Percentiles rank a stretch among this genome's conserved stretches.
phyloP scores from a whole-genome alignment of 2,888 invertebrate species.

The Andrena fulva region DNA sequence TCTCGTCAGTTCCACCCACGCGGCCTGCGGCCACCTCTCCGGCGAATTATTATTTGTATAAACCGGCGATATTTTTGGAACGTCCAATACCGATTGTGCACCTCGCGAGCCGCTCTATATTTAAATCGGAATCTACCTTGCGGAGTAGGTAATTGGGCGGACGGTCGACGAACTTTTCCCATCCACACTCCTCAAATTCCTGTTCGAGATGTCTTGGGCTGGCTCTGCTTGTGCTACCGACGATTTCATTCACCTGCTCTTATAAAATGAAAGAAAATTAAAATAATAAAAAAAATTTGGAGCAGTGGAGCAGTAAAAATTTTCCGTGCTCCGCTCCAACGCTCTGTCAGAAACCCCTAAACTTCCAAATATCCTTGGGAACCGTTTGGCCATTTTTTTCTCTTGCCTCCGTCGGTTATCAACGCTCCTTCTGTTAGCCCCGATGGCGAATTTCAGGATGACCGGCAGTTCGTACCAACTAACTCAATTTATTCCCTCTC shows the following conservation, averaged over 20 bases:
- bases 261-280: too few relatives aligned
- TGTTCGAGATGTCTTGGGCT: neutral
- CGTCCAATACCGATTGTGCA: constrained; percentile 65
- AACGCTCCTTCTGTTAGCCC: constrained; percentile 14
- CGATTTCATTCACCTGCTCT: neutral
- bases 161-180: constrained; percentile 58
- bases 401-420: neutral
- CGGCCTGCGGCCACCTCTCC: constrained; percentile 62
- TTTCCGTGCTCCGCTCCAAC: too few relatives aligned
- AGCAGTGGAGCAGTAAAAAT: too few relatives aligned
- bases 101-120: constrained; percentile 48
- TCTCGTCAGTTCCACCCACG: constrained; percentile 73
- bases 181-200: neutral
- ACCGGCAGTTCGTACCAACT: constrained; percentile 35
- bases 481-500: constrained; percentile 49
- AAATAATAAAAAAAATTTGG: too few relatives aligned
- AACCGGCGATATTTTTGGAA: constrained; percentile 69
- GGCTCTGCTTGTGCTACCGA: neutral
- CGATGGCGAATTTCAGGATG: constrained; percentile 10
- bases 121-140: constrained; percentile 52
- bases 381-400: constrained; percentile 11
- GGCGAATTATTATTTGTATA: constrained; percentile 75
- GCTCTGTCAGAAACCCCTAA: too few relatives aligned
- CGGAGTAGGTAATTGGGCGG: constrained; percentile 45
- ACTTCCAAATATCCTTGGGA: too few relatives aligned